Percentiles rank a stretch among this genome's conserved stretches.
phyloP scores from a whole-genome alignment of 2,888 invertebrate species.

The Merodon equestris region DNA sequence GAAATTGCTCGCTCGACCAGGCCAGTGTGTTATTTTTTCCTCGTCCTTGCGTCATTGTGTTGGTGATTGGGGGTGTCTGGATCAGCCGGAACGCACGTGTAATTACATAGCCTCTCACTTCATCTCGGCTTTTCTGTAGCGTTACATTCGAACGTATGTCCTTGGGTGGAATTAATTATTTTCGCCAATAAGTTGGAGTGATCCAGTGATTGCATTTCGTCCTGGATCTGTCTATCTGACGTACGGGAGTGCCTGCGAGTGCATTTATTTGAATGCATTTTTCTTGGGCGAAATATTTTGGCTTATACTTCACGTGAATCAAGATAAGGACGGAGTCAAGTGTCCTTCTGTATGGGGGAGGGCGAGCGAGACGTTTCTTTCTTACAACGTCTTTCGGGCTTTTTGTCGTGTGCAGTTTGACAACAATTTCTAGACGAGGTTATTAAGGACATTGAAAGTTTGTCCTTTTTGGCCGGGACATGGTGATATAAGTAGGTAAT shows the following conservation, averaged over 20 bases:
- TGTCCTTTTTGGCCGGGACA: conserved; percentile 60
- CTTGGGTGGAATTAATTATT: conserved; percentile 55
- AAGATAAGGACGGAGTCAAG: conserved; percentile 36
- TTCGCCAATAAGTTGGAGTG: conserved; percentile 59
- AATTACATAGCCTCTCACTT: conserved; percentile 31
- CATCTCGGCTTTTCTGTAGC: conserved; percentile 24
- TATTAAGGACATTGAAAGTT: conserved; percentile 67
- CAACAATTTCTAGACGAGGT: conserved; percentile 60
- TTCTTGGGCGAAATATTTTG: background rate
- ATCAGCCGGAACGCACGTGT: conserved; percentile 28
- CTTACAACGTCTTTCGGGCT: background rate
- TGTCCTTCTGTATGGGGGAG: too few species aligned
- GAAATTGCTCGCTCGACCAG: conserved; percentile 4
- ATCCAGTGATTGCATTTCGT: conserved; percentile 32
- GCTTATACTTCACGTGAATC: background rate
- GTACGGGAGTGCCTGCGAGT: background rate
- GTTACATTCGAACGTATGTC: conserved; percentile 6
- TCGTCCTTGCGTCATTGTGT: conserved; percentile 4
- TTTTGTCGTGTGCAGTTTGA: conserved; percentile 38
- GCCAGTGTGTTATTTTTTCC: conserved; percentile 7
- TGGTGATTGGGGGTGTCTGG: background rate
- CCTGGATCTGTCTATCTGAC: background rate
- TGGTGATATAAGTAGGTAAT: conserved; percentile 68
- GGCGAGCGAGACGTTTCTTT: background rate
- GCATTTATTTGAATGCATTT: background rate